A percentile compares a stretch with the other conserved stretches of the same genome.
These are phyloP conservation scores for Doris montereyensis DNA, from an alignment of 2,888 invertebrate genomes.

Conservation along the genomic window DNA sequence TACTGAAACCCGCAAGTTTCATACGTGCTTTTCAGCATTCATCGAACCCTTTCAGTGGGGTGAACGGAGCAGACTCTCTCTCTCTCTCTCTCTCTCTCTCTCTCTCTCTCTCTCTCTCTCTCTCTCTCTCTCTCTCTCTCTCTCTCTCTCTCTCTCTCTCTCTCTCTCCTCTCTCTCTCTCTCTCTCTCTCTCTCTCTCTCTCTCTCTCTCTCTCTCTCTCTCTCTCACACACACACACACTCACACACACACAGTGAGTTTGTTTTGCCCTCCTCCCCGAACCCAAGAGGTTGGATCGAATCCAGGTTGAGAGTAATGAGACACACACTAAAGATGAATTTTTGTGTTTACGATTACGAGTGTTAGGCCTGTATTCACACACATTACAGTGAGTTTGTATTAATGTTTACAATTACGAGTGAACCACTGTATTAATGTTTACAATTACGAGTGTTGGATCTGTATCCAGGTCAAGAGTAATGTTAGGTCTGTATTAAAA, in stretches of 20 bases:
- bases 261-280: not conserved
- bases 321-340: too few species aligned
- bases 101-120: slow-evolving; percentile 16
- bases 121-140: not conserved
- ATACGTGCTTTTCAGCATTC: not conserved
- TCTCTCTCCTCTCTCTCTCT: not conserved
- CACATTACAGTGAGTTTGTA: too few species aligned
- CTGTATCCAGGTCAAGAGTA: too few species aligned
- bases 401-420: too few species aligned
- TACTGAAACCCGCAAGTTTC: not conserved
- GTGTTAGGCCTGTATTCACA: too few species aligned
- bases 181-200: slow-evolving; percentile 12
- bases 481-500: too few species aligned
- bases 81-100: not conserved
- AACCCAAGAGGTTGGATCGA: too few species aligned
- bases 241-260: not conserved
- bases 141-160: not conserved
- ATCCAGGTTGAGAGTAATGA: too few species aligned
- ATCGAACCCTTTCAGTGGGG: not conserved
- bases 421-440: too few species aligned
- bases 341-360: too few species aligned
- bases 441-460: too few species aligned
- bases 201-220: slow-evolving; percentile 13
- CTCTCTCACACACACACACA: slow-evolving; percentile 30
- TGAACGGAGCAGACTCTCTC: not conserved